These are phyloP conservation scores for Shinisaurus crocodilurus DNA, from an alignment of 2,113 vertebrate genomes.

Conservation along the genomic window DNA sequence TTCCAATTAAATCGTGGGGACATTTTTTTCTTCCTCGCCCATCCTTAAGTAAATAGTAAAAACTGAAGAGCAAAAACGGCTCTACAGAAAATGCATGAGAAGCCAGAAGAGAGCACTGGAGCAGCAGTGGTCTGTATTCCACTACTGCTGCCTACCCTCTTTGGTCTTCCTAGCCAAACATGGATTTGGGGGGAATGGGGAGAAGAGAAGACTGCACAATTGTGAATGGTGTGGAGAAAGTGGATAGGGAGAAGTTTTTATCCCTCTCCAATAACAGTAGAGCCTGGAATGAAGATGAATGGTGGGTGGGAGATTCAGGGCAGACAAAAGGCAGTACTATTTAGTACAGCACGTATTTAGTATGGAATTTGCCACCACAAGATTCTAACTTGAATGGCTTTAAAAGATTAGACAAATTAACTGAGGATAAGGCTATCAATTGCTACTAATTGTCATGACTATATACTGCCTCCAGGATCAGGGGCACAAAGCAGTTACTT, in stretches of 20 bases:
- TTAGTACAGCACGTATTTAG: too few relatives aligned
- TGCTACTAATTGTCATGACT: too few relatives aligned
- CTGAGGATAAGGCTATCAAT: too few relatives aligned
- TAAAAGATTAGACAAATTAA: too few relatives aligned
- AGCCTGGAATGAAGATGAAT: background rate
- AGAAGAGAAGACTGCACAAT: too few relatives aligned
- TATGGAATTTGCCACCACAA: too few relatives aligned
- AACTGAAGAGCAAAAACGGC: background rate
- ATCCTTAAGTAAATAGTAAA: background rate
- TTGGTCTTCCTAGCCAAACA: background rate
- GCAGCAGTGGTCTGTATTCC: background rate
- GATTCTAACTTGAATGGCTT: too few relatives aligned
- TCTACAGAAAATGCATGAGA: background rate
- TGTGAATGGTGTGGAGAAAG: too few relatives aligned
- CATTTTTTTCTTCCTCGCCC: too few relatives aligned
- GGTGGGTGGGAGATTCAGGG: background rate
- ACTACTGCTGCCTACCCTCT: background rate
- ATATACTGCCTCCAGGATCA: too few relatives aligned
- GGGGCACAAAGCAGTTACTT: too few relatives aligned
- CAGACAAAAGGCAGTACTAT: background rate
- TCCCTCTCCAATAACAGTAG: background rate
- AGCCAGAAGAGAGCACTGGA: background rate
- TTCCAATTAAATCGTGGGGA: background rate
- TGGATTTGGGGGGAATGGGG: too few relatives aligned
- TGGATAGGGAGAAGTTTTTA: background rate